These are phyloP conservation scores for Agonopterix alstromeriana DNA, from an alignment of 2,888 invertebrate species.

Conservation along the genomic window DNA sequence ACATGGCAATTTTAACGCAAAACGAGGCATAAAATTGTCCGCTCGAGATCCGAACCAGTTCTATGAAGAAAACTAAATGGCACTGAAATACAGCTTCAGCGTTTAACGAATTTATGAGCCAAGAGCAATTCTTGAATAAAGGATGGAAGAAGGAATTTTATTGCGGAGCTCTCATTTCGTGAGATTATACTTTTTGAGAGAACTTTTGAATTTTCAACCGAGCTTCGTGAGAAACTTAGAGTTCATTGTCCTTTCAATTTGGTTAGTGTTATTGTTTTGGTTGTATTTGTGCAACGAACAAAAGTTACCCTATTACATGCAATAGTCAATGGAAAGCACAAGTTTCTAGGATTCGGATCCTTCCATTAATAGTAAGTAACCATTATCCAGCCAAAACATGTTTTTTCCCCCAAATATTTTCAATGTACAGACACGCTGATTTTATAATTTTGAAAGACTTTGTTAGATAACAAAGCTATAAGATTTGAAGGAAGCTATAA, in stretches of 20 bases:
- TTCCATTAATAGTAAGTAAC: too few species aligned
- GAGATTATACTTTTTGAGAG: slow-evolving; percentile 12
- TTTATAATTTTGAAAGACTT: too few species aligned
- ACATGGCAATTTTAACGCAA: slow-evolving; percentile 38
- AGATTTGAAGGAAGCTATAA: too few species aligned
- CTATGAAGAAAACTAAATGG: slow-evolving; percentile 32
- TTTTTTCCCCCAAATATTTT: too few species aligned
- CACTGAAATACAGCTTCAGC: slow-evolving; percentile 32
- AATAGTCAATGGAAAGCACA: too few species aligned
- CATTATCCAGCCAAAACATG: too few species aligned
- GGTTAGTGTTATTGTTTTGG: too few species aligned
- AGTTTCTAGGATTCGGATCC: too few species aligned
- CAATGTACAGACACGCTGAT: too few species aligned
- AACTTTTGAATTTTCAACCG: slow-evolving; percentile 1
- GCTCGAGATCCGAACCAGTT: not conserved
- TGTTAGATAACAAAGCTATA: too few species aligned
- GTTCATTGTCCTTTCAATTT: not conserved
- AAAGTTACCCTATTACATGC: too few species aligned
- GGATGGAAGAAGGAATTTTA: slow-evolving; percentile 35
- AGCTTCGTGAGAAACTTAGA: not conserved
- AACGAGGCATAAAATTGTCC: slow-evolving; percentile 46
- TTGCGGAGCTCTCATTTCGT: slow-evolving; percentile 17
- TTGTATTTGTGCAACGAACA: too few species aligned
- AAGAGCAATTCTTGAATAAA: slow-evolving; percentile 45
- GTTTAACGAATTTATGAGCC: slow-evolving; percentile 45